A percentile compares a stretch with the other conserved stretches of the same genome.
phyloP scores from a whole-genome alignment of 2,113 vertebrate species.

The Scalopus aquaticus region DNA sequence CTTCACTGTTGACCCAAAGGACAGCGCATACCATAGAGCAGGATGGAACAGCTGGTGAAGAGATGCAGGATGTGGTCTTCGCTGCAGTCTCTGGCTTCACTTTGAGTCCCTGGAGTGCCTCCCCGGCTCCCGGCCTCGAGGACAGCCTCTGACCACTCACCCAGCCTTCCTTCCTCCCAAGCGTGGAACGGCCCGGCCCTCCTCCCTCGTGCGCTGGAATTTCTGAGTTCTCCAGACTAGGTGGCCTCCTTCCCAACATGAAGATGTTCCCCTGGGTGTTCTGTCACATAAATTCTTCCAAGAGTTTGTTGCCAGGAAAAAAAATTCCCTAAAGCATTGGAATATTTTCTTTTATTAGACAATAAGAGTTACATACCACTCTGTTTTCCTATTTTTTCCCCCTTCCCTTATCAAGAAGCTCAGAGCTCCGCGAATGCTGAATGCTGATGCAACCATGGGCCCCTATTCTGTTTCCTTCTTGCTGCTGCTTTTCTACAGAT shows the following conservation, averaged over 20 bases:
- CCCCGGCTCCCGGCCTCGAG: neutral
- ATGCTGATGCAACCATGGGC: fast-evolving
- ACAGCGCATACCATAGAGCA: neutral
- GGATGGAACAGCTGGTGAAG: neutral
- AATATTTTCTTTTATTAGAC: conserved; percentile 7
- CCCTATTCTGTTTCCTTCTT: neutral
- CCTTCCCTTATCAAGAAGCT: neutral
- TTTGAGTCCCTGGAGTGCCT: neutral
- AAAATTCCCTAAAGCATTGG: conserved; percentile 6
- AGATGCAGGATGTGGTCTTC: neutral
- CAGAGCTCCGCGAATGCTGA: neutral
- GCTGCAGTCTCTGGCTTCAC: neutral
- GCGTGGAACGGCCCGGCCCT: neutral
- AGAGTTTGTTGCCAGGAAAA: conserved; percentile 43
- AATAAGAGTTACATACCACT: neutral
- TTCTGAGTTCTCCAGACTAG: neutral
- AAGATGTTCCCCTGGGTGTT: neutral
- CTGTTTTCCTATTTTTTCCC: neutral
- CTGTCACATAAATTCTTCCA: conserved; percentile 15
- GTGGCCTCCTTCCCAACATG: conserved; percentile 15
- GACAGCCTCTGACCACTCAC: neutral
- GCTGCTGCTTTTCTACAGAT: neutral
- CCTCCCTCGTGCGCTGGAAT: neutral
- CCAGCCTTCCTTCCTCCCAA: neutral
- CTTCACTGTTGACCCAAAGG: neutral